Percentiles rank a stretch among this genome's conserved stretches.
These are phyloP conservation scores for Notothenia rossii DNA, from an alignment of 2,113 vertebrate genomes.

Conservation along the genomic window DNA sequence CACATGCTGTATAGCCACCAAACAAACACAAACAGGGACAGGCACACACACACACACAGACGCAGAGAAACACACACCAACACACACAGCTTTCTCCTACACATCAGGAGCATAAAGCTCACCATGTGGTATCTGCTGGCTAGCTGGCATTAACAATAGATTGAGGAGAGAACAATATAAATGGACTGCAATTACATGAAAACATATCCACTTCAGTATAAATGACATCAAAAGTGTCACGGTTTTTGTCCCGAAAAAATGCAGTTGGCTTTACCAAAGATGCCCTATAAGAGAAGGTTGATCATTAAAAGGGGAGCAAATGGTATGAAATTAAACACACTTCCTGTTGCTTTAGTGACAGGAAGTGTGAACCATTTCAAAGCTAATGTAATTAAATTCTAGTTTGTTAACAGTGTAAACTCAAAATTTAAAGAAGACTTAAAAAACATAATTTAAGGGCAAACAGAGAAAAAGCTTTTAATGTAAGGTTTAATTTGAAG, in stretches of 20 bases:
- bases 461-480: too few relatives aligned
- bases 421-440: background rate
- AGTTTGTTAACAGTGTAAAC: too few relatives aligned
- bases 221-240: background rate
- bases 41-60: constrained; percentile 20
- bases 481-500: too few relatives aligned
- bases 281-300: too few relatives aligned
- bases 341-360: too few relatives aligned
- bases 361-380: too few relatives aligned
- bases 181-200: constrained; percentile 15
- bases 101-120: constrained; percentile 41
- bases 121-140: background rate
- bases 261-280: background rate
- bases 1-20: constrained; percentile 69
- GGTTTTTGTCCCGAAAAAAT: background rate
- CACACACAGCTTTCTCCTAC: constrained; percentile 48
- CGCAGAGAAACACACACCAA: constrained; percentile 1
- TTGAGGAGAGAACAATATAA: constrained; percentile 11
- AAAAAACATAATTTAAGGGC: background rate
- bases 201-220: background rate
- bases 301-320: too few relatives aligned
- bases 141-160: constrained; percentile 26
- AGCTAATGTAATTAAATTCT: too few relatives aligned
- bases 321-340: too few relatives aligned
- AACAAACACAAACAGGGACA: constrained; percentile 65